Conservation (phyloP, 2,888 invertebrate genomes). For the Athalia rosae region DNA sequence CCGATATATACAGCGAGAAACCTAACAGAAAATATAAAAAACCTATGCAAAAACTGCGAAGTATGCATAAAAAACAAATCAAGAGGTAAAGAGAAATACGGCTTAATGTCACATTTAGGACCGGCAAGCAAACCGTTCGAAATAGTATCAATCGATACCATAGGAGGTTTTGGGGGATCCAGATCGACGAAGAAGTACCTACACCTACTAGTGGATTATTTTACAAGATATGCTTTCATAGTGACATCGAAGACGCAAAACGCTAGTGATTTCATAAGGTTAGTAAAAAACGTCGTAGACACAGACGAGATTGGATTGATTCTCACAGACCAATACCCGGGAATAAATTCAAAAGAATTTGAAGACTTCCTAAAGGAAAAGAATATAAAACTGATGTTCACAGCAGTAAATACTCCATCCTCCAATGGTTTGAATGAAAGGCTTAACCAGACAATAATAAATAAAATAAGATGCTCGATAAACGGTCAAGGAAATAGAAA, state of each 20-base stretch:
- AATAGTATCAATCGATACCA: slow-evolving; percentile 45
- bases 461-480: too few species aligned
- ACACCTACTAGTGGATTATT: slow-evolving; percentile 46
- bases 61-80: slow-evolving; percentile 49
- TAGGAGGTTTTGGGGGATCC: slow-evolving; percentile 48
- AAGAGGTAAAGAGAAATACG: slow-evolving; percentile 45
- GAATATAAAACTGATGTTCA: slow-evolving; percentile 49
- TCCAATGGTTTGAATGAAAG: slow-evolving; percentile 54
- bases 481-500: too few species aligned
- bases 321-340: slow-evolving; percentile 52
- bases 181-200: slow-evolving; percentile 49
- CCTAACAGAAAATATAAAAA: slow-evolving; percentile 24
- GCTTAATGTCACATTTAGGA: slow-evolving; percentile 49
- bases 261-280: slow-evolving; percentile 49
- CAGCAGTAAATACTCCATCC: slow-evolving; percentile 49
- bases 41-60: slow-evolving; percentile 5
- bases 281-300: slow-evolving; percentile 45
- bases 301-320: slow-evolving; percentile 50
- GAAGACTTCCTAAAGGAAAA: slow-evolving; percentile 49
- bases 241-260: slow-evolving; percentile 48
- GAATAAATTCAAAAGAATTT: slow-evolving; percentile 52
- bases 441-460: too few species aligned
- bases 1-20: slow-evolving; percentile 42
- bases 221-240: slow-evolving; percentile 49
- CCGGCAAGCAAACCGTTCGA: slow-evolving; percentile 46